Conservation (phyloP, 2,888 invertebrate species). For the Apeira syringaria region DNA sequence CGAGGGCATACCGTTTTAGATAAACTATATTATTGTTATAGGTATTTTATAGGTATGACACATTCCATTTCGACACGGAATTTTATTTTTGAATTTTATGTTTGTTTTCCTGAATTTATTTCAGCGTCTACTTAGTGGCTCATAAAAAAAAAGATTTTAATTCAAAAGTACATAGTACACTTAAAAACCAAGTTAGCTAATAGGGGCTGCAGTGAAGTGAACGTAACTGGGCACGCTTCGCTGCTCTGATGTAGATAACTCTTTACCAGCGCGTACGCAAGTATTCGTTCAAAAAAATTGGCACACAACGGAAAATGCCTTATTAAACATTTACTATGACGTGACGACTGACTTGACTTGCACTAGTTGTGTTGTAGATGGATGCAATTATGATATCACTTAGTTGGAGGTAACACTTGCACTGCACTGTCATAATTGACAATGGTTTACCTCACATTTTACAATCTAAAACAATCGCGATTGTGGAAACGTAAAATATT, state of each 20-base stretch:
- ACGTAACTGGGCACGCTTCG: conserved; percentile 67
- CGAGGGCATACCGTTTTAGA: no score
- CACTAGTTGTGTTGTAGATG: conserved; percentile 28
- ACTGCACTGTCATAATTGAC: conserved; percentile 16
- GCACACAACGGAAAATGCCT: conserved; percentile 74
- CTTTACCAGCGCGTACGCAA: conserved; percentile 46
- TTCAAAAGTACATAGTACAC: conserved; percentile 6
- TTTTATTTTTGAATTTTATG: no score
- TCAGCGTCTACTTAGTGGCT: no score
- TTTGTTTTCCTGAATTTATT: no score
- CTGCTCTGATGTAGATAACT: conserved; percentile 71
- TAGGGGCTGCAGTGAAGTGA: conserved; percentile 71
- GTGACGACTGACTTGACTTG: conserved; percentile 26
- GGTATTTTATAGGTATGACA: no score
- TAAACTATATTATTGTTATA: no score
- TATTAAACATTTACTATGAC: conserved; percentile 33
- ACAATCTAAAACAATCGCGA: conserved; percentile 2
- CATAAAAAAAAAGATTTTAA: no score
- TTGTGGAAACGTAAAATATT: no score
- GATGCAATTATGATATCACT: conserved; percentile 28
- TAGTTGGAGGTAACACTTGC: conserved; percentile 19
- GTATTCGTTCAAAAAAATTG: conserved; percentile 71
- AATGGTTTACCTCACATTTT: conserved; percentile 1
- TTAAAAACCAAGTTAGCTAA: conserved; percentile 47
- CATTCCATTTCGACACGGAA: no score